Percentiles rank a stretch among this genome's conserved stretches.
Conservation (phyloP, 1,140 invertebrate species). For the Drosophila sucinea region DNA sequence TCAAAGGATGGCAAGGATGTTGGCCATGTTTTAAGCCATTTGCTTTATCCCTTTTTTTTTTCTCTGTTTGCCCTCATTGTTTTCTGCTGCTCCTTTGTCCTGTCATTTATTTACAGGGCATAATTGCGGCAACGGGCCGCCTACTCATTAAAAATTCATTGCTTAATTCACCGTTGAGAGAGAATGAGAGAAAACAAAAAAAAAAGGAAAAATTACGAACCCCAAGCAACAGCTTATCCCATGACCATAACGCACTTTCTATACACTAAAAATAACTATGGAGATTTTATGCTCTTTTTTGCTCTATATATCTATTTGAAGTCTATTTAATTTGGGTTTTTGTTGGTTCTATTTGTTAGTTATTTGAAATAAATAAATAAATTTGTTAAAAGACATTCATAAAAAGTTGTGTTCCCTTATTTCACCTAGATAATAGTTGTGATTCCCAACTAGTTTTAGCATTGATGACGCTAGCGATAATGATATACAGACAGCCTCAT, state of each 20-base stretch:
- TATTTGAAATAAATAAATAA: no score
- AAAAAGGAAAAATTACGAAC: not conserved
- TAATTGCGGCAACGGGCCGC: constrained; percentile 3
- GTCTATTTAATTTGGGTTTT: no score
- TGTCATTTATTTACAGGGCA: constrained; percentile 13
- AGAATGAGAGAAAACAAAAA: constrained; percentile 22
- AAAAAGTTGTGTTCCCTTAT: no score
- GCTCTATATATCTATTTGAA: no score
- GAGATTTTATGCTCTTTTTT: no score
- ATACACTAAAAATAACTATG: no score
- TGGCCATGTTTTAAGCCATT: not conserved
- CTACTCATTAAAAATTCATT: constrained; percentile 71
- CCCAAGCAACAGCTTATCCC: not conserved
- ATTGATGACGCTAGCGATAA: no score
- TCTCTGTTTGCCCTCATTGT: not conserved
- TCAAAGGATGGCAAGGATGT: constrained; percentile 7
- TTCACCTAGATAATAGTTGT: no score
- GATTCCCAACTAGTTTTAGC: no score
- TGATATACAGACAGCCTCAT: no score
- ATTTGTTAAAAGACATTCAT: no score
- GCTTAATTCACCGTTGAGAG: constrained; percentile 45
- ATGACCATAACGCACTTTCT: not conserved
- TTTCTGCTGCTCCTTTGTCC: constrained; percentile 6
- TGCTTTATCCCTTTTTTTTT: constrained; percentile 12
- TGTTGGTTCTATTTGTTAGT: no score